phyloP scores from a whole-genome alignment of 2,797 vertebrate species.

The Acipenser oxyrinchus region DNA sequence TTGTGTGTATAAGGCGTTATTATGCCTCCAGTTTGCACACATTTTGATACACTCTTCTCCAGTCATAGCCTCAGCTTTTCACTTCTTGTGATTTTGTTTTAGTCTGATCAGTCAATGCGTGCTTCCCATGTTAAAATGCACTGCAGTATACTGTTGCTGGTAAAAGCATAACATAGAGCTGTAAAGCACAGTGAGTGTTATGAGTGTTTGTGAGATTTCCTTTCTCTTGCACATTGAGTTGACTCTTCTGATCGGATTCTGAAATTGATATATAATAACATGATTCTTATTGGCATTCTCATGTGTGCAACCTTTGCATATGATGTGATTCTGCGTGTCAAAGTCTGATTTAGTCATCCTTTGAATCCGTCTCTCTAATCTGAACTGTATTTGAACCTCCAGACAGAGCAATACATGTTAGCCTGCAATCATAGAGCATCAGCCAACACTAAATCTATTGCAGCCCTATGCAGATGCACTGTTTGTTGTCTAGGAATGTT shows the following conservation, averaged over 20 bases:
- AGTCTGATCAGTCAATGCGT: neutral
- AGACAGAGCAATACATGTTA: neutral
- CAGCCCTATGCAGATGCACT: too few relatives aligned
- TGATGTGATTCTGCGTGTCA: slow-evolving; percentile 18
- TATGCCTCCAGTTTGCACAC: too few relatives aligned
- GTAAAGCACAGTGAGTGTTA: neutral
- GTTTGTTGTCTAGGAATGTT: too few relatives aligned
- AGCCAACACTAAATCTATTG: too few relatives aligned
- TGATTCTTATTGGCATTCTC: slow-evolving; percentile 18
- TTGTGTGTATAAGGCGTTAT: too few relatives aligned
- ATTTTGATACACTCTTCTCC: too few relatives aligned
- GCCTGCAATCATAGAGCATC: neutral
- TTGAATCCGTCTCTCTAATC: slow-evolving; percentile 12
- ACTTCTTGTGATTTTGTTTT: neutral
- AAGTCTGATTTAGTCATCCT: slow-evolving; percentile 19
- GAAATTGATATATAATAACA: slow-evolving; percentile 19
- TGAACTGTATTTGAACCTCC: slow-evolving; percentile 29
- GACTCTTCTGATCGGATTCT: too few relatives aligned
- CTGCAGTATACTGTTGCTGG: neutral
- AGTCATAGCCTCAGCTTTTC: too few relatives aligned
- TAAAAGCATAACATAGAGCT: neutral
- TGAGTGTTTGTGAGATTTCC: neutral
- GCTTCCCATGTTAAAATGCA: neutral
- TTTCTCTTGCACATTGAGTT: neutral
- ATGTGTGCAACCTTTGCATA: slow-evolving; percentile 12